phyloP scores from a whole-genome alignment of 2,797 vertebrate species.

The Cottoperca gobio region DNA sequence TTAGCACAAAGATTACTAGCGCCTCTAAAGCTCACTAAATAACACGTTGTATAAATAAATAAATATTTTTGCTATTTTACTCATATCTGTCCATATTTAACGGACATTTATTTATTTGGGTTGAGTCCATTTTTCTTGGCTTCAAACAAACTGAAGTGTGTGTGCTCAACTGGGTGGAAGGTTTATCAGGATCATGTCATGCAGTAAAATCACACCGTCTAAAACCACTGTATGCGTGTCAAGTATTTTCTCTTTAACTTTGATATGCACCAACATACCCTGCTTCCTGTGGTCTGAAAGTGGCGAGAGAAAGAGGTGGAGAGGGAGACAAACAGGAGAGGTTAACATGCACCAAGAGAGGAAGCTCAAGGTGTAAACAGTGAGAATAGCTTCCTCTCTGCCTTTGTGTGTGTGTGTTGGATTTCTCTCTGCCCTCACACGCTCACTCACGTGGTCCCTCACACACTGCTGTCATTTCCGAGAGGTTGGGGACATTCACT shows the following conservation, averaged over 20 bases:
- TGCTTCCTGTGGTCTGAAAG: not conserved
- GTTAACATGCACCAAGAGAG: not conserved
- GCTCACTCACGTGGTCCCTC: constrained; percentile 54
- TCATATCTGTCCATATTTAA: not conserved
- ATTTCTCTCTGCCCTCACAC: not conserved
- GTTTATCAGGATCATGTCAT: not conserved
- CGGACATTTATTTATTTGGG: not conserved
- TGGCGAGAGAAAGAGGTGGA: not conserved
- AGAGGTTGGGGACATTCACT: constrained; percentile 45
- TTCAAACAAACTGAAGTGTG: not conserved
- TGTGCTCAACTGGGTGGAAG: not conserved
- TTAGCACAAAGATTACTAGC: not conserved
- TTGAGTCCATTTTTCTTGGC: not conserved
- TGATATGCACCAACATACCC: not conserved
- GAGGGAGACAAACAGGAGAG: not conserved
- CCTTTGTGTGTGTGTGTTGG: constrained; percentile 7
- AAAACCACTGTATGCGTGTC: not conserved
- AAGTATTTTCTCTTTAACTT: not conserved
- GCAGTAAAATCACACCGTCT: not conserved
- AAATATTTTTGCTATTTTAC: too few species aligned
- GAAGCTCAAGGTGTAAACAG: constrained; percentile 36
- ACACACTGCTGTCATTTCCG: constrained; percentile 54
- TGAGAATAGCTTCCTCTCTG: constrained; percentile 18
- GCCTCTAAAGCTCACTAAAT: not conserved
- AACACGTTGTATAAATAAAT: not conserved